Base-by-base conservation (phyloP, 2,888 invertebrate species). In the Beris morrisii region DNA sequence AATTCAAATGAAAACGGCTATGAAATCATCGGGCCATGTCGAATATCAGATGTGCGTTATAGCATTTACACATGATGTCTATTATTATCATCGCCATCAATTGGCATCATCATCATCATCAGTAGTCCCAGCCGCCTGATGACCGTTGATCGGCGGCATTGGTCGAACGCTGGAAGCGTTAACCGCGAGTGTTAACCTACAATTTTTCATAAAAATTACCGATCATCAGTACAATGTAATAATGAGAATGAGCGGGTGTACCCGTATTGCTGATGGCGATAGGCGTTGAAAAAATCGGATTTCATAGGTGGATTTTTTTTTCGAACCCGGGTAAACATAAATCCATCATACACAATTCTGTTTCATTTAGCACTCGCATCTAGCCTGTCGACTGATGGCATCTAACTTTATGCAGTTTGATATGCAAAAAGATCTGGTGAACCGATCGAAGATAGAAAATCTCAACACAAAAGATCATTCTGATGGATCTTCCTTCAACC, bases 111-210 rank as follows among this genome's bases (percentile, higher is more conserved):
- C 4, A 45, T 52, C 48, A 64, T 56, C 55, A 11, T 22, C 22
- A 2, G 22, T 22, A 22, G 22, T 3, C 22, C 22, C 22, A 22
- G 3, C 22, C 1, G 3, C 3, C 22, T 22, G 22, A 22, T 44
- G 32, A 48, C 13, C 5, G 13, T 45, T 57, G 53, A 53, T 53
- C 53, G 38, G 7, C 22, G 45, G 57, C 58, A 63, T 64, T 64
- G 64, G 53, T 54, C 15, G 12, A 43, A 45, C 45, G 22, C 31
- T 59, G n/a, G 12, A 48, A 48, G 58, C 58, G 48, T 31, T 46
- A 46, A 46, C 58, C 12, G 45, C 58, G 64, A 67, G 64, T 64
- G 64, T 67, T 67, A 67, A 64, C 64, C 64, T 58, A 64, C 64
- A 67, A 67, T 58, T 67, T 67, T 67, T 58, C 48, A 57, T 59